These are phyloP conservation scores for Corythucha ciliata DNA, from an alignment of 2,888 invertebrate genomes.

Conservation along the genomic window DNA sequence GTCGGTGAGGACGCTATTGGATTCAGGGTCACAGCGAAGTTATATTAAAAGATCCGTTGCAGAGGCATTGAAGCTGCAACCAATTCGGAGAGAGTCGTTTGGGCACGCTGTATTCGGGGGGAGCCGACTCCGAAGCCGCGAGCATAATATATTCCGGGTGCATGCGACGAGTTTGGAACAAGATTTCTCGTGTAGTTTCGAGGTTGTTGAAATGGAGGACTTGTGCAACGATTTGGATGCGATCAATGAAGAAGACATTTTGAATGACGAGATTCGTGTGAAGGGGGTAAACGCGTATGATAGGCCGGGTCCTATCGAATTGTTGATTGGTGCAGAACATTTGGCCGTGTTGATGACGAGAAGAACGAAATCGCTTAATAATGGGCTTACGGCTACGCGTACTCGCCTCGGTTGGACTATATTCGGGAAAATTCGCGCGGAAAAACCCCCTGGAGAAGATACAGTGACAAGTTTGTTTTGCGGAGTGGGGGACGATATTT, in stretches of 20 bases:
- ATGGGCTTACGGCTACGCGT: not conserved
- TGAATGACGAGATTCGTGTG: too few species aligned
- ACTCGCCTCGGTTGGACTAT: conserved; percentile 10
- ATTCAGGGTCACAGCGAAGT: conserved; percentile 4
- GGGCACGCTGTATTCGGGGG: conserved; percentile 11
- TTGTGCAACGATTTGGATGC: too few species aligned
- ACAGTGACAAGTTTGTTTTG: not conserved
- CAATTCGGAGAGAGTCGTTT: not conserved
- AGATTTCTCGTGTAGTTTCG: too few species aligned
- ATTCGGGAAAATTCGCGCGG: conserved; percentile 2
- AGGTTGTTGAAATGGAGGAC: too few species aligned
- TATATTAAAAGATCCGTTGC: not conserved
- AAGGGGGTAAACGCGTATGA: too few species aligned
- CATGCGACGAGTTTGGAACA: too few species aligned
- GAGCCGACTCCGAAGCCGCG: too few species aligned
- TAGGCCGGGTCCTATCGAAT: too few species aligned
- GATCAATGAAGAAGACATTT: too few species aligned
- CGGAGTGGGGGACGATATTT: not conserved
- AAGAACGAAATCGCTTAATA: not conserved
- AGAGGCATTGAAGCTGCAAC: not conserved
- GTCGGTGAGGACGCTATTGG: not conserved
- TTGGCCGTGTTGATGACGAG: not conserved
- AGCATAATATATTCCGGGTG: too few species aligned
- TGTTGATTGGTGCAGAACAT: conserved; percentile 9
- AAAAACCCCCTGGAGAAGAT: too few species aligned